phyloP scores from a whole-genome alignment of 2,888 invertebrate species.

The Coleophora deauratella region DNA sequence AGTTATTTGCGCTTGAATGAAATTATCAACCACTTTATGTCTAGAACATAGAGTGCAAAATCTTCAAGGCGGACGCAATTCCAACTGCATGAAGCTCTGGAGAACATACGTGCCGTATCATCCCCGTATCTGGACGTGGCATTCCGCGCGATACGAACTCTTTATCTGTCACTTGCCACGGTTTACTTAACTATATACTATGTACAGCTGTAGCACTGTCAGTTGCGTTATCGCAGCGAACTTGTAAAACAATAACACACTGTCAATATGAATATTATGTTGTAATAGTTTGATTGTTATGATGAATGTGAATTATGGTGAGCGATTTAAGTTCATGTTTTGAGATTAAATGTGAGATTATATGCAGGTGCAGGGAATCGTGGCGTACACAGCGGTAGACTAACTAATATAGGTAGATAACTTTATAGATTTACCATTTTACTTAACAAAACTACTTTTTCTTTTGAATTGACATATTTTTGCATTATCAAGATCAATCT shows the following conservation, averaged over 20 bases:
- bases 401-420: no score
- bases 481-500: no score
- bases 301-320: background rate
- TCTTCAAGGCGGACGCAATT: background rate
- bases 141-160: slow-evolving; percentile 8
- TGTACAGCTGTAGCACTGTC: slow-evolving; percentile 8
- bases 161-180: slow-evolving; percentile 14
- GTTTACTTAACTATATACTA: slow-evolving; percentile 16
- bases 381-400: no score
- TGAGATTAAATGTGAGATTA: no score
- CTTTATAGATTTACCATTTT: no score
- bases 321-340: no score
- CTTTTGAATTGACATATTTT: no score
- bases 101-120: slow-evolving; percentile 23
- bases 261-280: background rate
- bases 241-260: background rate
- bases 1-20: background rate
- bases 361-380: no score
- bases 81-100: background rate
- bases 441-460: no score
- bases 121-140: slow-evolving; percentile 13
- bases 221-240: slow-evolving; percentile 9
- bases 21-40: slow-evolving; percentile 8
- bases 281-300: background rate
- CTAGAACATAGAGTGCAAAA: slow-evolving; percentile 1